A percentile compares a stretch with the other conserved stretches of the same genome.
Evolutionary conservation across 2,113 vertebrate genomes (phyloP).

Genomic region (Mesembrinibis cayennensis): DNA sequence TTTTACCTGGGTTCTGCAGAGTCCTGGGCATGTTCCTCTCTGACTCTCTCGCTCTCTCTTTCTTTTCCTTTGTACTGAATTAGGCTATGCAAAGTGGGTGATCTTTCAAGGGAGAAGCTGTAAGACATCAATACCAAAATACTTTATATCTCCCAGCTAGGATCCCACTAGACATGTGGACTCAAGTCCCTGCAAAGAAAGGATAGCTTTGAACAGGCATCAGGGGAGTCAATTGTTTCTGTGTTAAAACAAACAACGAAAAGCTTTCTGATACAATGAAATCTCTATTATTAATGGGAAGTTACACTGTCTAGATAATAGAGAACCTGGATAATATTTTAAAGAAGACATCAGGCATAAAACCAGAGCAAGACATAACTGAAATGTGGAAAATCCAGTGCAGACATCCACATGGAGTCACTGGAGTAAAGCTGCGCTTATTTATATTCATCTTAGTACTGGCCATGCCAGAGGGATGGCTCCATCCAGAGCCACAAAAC

Average conservation of each 20-base stretch:
- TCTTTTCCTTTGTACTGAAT: not conserved
- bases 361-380: not conserved
- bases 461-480: not conserved
- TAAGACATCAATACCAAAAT: not conserved
- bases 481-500: not conserved
- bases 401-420: not conserved
- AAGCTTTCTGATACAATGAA: not conserved
- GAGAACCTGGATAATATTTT: not conserved
- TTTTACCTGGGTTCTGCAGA: not conserved
- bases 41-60: not conserved
- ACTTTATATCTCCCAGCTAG: not conserved
- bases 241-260: not conserved
- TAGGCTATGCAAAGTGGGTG: not conserved
- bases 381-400: not conserved
- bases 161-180: not conserved
- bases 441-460: not conserved
- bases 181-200: not conserved
- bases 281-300: not conserved
- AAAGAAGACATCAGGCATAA: not conserved
- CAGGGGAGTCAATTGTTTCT: not conserved
- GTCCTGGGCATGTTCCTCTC: not conserved
- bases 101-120: not conserved
- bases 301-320: not conserved
- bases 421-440: not conserved
- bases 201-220: not conserved